Percentiles rank a stretch among this genome's conserved stretches.
Evolutionary conservation across 2,113 vertebrate genomes (phyloP).

Genomic region (Bothrops jararaca): DNA sequence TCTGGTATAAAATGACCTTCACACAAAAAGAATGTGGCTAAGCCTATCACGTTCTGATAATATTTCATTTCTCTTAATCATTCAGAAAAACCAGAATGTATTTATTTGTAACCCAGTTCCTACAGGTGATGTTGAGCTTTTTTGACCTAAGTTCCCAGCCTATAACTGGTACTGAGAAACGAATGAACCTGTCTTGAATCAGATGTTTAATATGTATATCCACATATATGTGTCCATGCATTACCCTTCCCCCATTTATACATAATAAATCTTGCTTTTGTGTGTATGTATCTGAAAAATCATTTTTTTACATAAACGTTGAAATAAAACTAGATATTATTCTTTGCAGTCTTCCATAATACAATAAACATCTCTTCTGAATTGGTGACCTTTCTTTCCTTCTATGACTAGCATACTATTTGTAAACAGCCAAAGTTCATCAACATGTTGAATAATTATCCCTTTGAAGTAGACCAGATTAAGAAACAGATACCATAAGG

Average conservation of each 20-base stretch:
- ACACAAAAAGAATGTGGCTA: constrained; percentile 5
- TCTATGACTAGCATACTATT: background rate
- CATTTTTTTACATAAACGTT: constrained; percentile 27
- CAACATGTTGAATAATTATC: background rate
- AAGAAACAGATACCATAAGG: background rate
- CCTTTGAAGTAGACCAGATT: background rate
- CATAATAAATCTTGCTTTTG: background rate
- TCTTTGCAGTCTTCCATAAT: constrained; percentile 24
- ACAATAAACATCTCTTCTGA: constrained; percentile 26
- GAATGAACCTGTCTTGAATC: background rate
- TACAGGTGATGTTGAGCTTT: background rate
- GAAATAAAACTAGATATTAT: background rate
- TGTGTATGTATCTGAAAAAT: background rate
- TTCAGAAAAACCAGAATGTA: background rate
- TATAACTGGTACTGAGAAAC: constrained; percentile 2
- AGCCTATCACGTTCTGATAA: background rate
- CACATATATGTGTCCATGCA: background rate
- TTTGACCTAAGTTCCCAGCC: background rate
- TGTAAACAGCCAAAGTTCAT: background rate
- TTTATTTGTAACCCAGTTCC: background rate
- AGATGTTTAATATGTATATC: background rate
- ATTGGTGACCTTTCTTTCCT: background rate
- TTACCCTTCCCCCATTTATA: background rate
- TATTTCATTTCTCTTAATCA: constrained; percentile 12
- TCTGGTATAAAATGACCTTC: background rate